Percentiles rank a stretch among this genome's conserved stretches.
phyloP scores from a whole-genome alignment of 1,140 invertebrate genomes.

The Brachionus rotundiformis region DNA sequence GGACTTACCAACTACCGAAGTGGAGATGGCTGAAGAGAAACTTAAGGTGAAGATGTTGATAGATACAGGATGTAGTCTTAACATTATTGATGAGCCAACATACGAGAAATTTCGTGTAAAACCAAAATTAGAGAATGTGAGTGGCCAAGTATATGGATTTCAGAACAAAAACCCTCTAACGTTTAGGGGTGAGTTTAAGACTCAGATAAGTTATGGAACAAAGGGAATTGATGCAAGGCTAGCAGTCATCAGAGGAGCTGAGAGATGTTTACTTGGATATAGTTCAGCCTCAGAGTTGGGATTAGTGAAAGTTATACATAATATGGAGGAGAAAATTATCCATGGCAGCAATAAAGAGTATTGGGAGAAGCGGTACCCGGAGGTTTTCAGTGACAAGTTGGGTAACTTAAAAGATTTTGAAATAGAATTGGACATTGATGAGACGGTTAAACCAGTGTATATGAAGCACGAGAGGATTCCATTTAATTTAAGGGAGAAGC shows the following conservation, averaged over 20 bases:
- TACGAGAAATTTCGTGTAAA: neutral
- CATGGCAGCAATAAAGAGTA: neutral
- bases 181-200: neutral
- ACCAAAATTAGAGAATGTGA: neutral
- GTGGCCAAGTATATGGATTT: neutral
- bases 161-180: neutral
- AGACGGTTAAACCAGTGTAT: conserved; percentile 45
- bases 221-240: neutral
- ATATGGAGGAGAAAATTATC: neutral
- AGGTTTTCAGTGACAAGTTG: neutral
- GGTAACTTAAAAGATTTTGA: conserved; percentile 26
- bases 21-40: no score
- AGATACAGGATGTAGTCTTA: neutral
- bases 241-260: neutral
- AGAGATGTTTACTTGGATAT: neutral
- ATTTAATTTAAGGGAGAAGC: conserved; percentile 52
- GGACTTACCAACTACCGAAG: no score
- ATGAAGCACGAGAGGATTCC: conserved; percentile 39
- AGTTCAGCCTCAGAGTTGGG: neutral
- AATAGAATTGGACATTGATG: conserved; percentile 28
- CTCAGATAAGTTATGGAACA: neutral
- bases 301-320: neutral
- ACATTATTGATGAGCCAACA: neutral
- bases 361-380: neutral
- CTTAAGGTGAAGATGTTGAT: neutral